Evolutionary conservation across 2,888 invertebrate genomes (phyloP).

Genomic region (Candidula unifasciata): DNA sequence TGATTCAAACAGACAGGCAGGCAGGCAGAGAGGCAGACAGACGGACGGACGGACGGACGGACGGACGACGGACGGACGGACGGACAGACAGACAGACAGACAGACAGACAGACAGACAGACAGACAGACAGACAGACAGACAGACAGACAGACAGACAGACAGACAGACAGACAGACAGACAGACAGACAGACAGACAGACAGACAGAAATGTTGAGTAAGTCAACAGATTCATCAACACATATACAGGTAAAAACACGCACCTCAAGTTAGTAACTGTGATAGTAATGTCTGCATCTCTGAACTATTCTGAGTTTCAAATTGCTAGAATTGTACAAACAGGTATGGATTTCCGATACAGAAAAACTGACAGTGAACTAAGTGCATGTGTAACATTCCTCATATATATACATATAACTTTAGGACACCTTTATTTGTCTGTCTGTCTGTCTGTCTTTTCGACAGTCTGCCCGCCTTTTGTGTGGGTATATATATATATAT

Average conservation of each 20-base stretch:
- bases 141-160: conserved; percentile 1
- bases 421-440: too few species aligned
- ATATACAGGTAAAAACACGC: too few species aligned
- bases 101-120: background rate
- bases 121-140: background rate
- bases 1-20: background rate
- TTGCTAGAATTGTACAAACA: too few species aligned
- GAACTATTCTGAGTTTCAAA: too few species aligned
- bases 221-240: background rate
- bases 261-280: too few species aligned
- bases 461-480: too few species aligned
- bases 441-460: too few species aligned
- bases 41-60: background rate
- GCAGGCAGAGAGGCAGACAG: background rate
- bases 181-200: background rate
- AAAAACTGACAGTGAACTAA: too few species aligned
- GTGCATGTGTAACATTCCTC: too few species aligned
- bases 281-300: too few species aligned
- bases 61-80: background rate
- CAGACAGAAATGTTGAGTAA: background rate
- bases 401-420: too few species aligned
- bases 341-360: too few species aligned
- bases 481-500: background rate
- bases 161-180: background rate
- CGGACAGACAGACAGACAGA: background rate